Conservation (phyloP, 2,113 vertebrate genomes). For the Micromys minutus region DNA sequence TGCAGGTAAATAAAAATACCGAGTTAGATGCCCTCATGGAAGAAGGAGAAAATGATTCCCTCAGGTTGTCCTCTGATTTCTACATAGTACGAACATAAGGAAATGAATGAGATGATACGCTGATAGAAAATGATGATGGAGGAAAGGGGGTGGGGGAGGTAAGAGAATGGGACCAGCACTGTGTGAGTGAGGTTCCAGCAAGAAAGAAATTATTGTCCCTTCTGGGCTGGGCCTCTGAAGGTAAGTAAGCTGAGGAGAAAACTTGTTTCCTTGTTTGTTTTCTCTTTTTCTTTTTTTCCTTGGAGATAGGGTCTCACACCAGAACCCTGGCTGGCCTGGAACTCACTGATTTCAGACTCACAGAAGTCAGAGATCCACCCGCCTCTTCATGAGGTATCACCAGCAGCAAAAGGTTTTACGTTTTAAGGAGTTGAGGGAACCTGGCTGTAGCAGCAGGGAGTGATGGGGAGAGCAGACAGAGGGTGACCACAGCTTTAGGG, state of each 20-base stretch:
- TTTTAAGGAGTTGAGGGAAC: not conserved
- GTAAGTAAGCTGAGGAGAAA: not conserved
- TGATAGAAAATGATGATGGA: not conserved
- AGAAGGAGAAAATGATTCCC: not conserved
- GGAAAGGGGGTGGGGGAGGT: too few species aligned
- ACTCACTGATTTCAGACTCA: not conserved
- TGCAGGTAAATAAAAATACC: not conserved
- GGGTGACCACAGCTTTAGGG: not conserved
- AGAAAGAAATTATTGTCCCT: not conserved
- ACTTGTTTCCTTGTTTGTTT: not conserved
- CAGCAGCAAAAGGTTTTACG: not conserved
- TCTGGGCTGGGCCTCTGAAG: not conserved
- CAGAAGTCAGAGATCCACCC: not conserved
- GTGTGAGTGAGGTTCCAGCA: not conserved
- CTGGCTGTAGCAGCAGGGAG: not conserved
- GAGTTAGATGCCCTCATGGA: not conserved
- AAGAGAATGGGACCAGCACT: not conserved
- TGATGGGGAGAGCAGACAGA: fast-evolving
- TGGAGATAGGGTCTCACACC: not conserved
- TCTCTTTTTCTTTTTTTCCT: not conserved
- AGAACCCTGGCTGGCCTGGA: not conserved
- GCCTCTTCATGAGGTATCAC: not conserved
- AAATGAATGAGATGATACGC: not conserved
- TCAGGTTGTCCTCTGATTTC: not conserved
- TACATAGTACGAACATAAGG: not conserved